Base-by-base conservation (phyloP, 2,113 vertebrate genomes). In the Tor tambroides region DNA sequence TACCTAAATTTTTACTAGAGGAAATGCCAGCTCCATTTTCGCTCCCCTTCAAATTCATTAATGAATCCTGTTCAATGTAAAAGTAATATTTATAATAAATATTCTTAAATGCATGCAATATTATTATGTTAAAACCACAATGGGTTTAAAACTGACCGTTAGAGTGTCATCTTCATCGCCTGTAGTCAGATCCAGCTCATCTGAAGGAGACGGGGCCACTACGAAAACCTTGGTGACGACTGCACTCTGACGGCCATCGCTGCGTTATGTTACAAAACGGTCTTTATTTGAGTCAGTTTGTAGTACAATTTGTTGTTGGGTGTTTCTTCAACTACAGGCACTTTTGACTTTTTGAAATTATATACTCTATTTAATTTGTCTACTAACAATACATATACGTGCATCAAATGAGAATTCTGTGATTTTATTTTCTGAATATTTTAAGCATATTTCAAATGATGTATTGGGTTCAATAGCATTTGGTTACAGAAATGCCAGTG, bases 161-260 rank as follows among this genome's bases (percentile, higher is more conserved):
- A 92, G 85, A 87, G 88, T 86, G 91, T 92, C 92, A 63, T 95
- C 92, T 11, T 93, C 83, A 3, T 85, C 77, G 0, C 92, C 92
- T 91, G 94, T 92, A 80, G 74, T 59, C 28, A 91, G 80, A n/a
- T 88, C 72, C 17, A 89, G 81, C 10, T 84, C 72, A 61, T 89
- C 88, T 12, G 88, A 91, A 19, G 91, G 81, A 11, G 92, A 90
- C 14, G 86, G 89, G 67, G 95, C 94, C 82, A 99, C 98, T 0
- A 93, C 88, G 91, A 99, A 99, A 9, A 96, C 88, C 90, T 99
- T 99, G 5, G 98, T 98, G 82, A 99, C 96, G 2, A 95, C 80
- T 2, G 95, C 93, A 88, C 98, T 99, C 89, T 96, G 90, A 81
- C 97, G 95, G 91, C 94, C 95, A 82, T 99, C 97, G 80, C 98